These are phyloP conservation scores for Amaurobius ferox DNA, from an alignment of 2,888 invertebrate species.

Conservation along the genomic window DNA sequence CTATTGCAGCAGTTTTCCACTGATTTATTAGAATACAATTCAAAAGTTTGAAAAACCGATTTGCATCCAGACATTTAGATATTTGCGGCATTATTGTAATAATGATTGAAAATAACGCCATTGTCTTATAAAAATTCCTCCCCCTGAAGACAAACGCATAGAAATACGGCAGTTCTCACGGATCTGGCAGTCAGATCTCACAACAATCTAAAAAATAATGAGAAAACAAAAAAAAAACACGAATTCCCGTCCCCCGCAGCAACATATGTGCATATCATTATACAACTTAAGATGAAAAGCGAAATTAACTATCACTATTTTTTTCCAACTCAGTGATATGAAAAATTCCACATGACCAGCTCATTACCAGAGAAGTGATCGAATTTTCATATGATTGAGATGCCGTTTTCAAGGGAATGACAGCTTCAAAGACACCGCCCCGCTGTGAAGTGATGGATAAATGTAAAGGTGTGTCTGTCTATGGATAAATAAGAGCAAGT, in stretches of 20 bases:
- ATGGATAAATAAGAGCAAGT: background rate
- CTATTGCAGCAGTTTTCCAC: no score
- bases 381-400: slow-evolving; percentile 17
- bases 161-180: slow-evolving; percentile 23
- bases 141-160: background rate
- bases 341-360: background rate
- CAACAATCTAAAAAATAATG: background rate
- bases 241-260: background rate
- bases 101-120: no score
- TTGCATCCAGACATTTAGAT: no score
- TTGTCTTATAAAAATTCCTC: no score
- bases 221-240: slow-evolving; percentile 1
- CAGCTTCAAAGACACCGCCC: slow-evolving; percentile 27
- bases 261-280: slow-evolving; percentile 22
- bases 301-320: background rate
- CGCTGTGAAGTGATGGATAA: background rate
- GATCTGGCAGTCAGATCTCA: background rate
- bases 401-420: slow-evolving; percentile 6
- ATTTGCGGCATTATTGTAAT: no score
- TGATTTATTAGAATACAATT: no score
- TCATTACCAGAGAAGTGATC: slow-evolving; percentile 9
- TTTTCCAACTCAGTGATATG: no score
- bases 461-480: background rate
- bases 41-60: no score
- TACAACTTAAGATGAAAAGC: background rate